These are phyloP conservation scores for Chironomus tepperi DNA, from an alignment of 1,140 invertebrate genomes.

Conservation along the genomic window DNA sequence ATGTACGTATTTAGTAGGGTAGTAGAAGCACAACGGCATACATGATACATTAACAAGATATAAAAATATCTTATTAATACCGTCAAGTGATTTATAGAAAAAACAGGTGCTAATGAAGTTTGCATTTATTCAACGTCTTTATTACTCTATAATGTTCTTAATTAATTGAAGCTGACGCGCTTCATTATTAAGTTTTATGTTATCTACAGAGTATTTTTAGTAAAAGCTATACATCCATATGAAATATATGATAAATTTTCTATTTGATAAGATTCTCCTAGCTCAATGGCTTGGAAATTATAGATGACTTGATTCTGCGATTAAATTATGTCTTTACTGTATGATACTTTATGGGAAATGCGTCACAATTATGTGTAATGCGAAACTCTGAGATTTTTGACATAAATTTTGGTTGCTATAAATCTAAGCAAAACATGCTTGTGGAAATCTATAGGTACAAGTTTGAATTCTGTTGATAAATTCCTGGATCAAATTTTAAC, in stretches of 20 bases:
- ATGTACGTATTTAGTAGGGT: background rate
- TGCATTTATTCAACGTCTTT: constrained; percentile 13
- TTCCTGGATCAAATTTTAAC: too few relatives aligned
- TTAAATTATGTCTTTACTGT: too few relatives aligned
- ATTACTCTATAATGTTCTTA: constrained; percentile 9
- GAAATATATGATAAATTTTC: too few relatives aligned
- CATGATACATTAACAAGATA: constrained; percentile 7
- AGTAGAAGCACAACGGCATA: background rate
- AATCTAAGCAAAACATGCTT: background rate
- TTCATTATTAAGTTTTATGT: background rate
- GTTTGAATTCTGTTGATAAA: too few relatives aligned
- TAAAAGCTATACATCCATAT: too few relatives aligned
- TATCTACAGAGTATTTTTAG: background rate
- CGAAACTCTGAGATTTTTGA: too few relatives aligned
- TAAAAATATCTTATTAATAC: background rate
- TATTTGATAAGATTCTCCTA: too few relatives aligned
- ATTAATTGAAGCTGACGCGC: background rate
- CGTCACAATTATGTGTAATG: too few relatives aligned
- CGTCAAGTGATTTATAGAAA: background rate
- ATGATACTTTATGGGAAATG: too few relatives aligned
- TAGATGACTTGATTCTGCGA: too few relatives aligned
- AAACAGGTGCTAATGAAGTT: constrained; percentile 12
- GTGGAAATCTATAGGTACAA: background rate
- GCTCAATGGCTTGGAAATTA: too few relatives aligned
- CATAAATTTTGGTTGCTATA: too few relatives aligned